These are phyloP conservation scores for Agrilus cyanescens DNA, from an alignment of 2,888 invertebrate genomes.

Conservation along the genomic window DNA sequence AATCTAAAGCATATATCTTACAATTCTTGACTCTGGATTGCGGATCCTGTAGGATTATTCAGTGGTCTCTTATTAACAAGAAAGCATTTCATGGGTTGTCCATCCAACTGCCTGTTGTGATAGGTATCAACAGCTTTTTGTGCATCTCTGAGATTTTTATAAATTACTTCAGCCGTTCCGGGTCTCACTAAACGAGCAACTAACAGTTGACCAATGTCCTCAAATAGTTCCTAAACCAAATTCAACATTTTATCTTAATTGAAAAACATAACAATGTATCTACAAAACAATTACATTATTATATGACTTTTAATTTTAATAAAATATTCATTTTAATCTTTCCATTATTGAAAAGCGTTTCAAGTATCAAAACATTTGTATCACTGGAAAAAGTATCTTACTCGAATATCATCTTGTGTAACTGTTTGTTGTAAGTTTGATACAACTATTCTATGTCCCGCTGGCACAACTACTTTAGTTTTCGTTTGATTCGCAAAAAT, in stretches of 20 bases:
- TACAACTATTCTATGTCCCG: constrained; percentile 76
- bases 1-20: constrained; percentile 14
- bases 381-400: constrained; percentile 36
- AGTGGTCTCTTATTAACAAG: constrained; percentile 65
- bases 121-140: constrained; percentile 85
- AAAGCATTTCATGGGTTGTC: constrained; percentile 86
- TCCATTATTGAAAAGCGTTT: background rate
- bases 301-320: background rate
- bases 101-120: constrained; percentile 86
- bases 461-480: constrained; percentile 36
- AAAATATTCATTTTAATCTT: background rate
- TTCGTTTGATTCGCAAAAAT: constrained; percentile 31
- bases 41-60: constrained; percentile 44
- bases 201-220: constrained; percentile 78
- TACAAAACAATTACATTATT: background rate
- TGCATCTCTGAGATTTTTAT: constrained; percentile 74
- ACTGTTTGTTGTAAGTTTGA: constrained; percentile 81
- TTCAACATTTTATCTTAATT: no score
- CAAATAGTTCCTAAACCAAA: constrained; percentile 69
- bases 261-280: no score
- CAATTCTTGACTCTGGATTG: constrained; percentile 24
- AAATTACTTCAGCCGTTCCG: constrained; percentile 86
- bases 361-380: constrained; percentile 3
- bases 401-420: constrained; percentile 82
- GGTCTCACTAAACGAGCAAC: constrained; percentile 75